Evolutionary conservation across 2,888 invertebrate species (phyloP).

Genomic region (Dicyrtoma fusca): DNA sequence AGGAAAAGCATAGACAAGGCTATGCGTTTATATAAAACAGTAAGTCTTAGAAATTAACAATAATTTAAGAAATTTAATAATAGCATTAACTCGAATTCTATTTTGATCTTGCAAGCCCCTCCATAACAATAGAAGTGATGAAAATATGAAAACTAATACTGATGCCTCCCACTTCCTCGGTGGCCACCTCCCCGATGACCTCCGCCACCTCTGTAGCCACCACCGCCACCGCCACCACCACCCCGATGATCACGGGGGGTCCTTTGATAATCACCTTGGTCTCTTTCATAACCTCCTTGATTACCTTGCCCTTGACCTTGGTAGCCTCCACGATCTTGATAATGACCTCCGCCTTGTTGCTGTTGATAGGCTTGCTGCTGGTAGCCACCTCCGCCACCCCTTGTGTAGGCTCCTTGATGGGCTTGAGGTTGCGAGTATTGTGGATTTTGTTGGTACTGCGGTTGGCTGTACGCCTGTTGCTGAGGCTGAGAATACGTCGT

Average conservation of each 20-base stretch:
- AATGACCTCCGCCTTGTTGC: neutral
- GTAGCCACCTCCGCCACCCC: conserved; percentile 56
- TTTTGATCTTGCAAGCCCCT: neutral
- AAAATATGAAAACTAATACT: conserved; percentile 10
- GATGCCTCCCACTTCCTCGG: conserved; percentile 43
- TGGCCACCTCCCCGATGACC: conserved; percentile 38
- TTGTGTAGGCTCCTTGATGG: conserved; percentile 54
- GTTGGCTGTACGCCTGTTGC: conserved; percentile 46
- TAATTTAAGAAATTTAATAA: too few species aligned
- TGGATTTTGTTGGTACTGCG: conserved; percentile 27
- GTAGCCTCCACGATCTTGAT: conserved; percentile 40
- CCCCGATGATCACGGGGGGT: conserved; percentile 33
- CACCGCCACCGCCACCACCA: conserved; percentile 47
- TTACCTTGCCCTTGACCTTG: conserved; percentile 40
- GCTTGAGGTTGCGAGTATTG: too few species aligned
- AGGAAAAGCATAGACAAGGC: too few species aligned
- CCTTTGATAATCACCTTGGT: conserved; percentile 38
- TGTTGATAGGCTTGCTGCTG: conserved; percentile 55
- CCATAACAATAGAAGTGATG: neutral
- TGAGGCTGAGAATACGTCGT: conserved; percentile 57
- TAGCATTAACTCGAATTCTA: too few species aligned
- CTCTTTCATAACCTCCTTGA: conserved; percentile 46
- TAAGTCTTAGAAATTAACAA: too few species aligned
- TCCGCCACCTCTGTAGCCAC: conserved; percentile 58
- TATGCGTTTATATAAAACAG: too few species aligned